Base-by-base conservation (phyloP, 2,888 invertebrate species). In the Beris morrisii region DNA sequence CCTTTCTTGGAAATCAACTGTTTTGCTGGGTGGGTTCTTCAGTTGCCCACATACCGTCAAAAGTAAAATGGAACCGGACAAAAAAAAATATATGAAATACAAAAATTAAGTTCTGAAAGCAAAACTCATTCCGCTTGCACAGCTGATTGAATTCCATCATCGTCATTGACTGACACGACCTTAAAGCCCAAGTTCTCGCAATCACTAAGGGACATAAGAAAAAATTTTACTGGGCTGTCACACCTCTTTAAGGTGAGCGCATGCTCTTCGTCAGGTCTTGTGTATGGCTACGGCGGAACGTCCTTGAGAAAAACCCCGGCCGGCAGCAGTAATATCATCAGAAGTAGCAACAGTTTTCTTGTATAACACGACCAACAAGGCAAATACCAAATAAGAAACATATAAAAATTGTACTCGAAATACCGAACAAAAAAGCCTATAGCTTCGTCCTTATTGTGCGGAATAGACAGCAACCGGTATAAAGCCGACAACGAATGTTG, bases 301-400 rank as follows among this genome's bases (percentile, higher is more conserved):
- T 57, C 57, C 57, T 57, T 57, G 57, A 45, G 30, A 57, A 45
- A 57, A 38, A 45, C 28, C 53, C 56, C 44, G 56, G 22, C 44
- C 43, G 43, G 56, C 43, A 56, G 28, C 43, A 45, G 45, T 32
- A 57, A 45, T 45, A 15, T 57, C 32, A 57, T 45, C 57, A 45
- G 28, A 9, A 45, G 45, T 45, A 45, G 57, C 44, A 57, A 57
- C 45, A 44, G 57, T n/a, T 30, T 44, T 57, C 12, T 31, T 28
- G 56, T 13, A 30, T 38, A 5, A 52, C 28, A 22, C 5, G 9
- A 38, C 38, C 38, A 38, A 38, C 5, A 38, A 38, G 38, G 38
- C 9, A 38, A 38, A 38, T 38, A 38, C 38, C 38, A 9, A 38
- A 38, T 9, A 38, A 38, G 38, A 38, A 38, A 38, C 38, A 38